phyloP scores from a whole-genome alignment of 2,797 vertebrate genomes.

The Neopelma chrysocephalum region DNA sequence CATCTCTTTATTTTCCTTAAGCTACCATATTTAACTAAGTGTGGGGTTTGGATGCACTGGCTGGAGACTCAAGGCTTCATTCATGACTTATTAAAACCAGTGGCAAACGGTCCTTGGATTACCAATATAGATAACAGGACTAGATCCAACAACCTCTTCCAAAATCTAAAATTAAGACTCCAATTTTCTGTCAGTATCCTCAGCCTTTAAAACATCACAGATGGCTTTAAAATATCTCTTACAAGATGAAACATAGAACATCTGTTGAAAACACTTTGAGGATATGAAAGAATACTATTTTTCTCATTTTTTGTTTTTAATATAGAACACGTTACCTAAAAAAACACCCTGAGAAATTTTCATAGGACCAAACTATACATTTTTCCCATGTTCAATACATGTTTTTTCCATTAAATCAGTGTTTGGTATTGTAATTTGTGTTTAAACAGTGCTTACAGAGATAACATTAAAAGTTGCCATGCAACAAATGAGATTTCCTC shows the following conservation, averaged over 20 bases:
- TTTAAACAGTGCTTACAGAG: constrained; percentile 56
- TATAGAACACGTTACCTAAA: background rate
- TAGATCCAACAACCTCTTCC: background rate
- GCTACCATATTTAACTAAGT: background rate
- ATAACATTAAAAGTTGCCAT: constrained; percentile 69
- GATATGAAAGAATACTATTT: background rate
- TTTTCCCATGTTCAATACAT: constrained; percentile 52
- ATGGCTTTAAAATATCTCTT: background rate
- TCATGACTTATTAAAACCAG: background rate
- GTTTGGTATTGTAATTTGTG: constrained; percentile 67
- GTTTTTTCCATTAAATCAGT: constrained; percentile 63
- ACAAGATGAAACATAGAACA: background rate
- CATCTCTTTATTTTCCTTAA: background rate
- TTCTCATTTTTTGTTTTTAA: background rate
- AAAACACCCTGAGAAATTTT: background rate
- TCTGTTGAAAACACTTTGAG: background rate
- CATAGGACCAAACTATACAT: constrained; percentile 17
- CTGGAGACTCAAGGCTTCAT: background rate
- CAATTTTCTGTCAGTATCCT: background rate
- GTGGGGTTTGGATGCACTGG: background rate
- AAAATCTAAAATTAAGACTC: background rate
- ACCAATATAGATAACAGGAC: background rate
- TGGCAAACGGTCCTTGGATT: background rate
- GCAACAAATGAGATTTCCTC: constrained; percentile 78
- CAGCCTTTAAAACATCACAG: background rate